A percentile compares a stretch with the other conserved stretches of the same genome.
These are phyloP conservation scores for Napeogenes sylphis DNA, from an alignment of 2,888 invertebrate genomes.

Conservation along the genomic window DNA sequence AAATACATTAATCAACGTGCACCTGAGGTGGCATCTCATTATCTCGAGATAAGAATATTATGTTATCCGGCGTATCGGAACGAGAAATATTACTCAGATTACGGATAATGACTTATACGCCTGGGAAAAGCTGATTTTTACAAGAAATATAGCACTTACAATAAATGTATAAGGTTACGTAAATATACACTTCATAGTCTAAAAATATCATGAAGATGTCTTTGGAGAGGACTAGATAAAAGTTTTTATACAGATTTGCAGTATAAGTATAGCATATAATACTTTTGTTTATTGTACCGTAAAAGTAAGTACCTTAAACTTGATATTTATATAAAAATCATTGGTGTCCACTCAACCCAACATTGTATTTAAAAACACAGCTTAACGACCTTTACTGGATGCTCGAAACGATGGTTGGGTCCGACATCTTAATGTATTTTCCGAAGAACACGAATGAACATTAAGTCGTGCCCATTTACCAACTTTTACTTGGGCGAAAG, in stretches of 20 bases:
- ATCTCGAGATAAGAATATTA: constrained; percentile 9
- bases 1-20: constrained; percentile 9
- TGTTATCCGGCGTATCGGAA: constrained; percentile 12
- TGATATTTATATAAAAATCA: too few species aligned
- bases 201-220: too few species aligned
- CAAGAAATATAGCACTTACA: too few species aligned
- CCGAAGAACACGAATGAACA: constrained; percentile 1
- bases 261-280: too few species aligned
- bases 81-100: constrained; percentile 47
- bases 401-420: background rate
- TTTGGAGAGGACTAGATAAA: too few species aligned
- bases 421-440: constrained; percentile 1
- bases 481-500: background rate
- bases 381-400: background rate
- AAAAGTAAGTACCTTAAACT: too few species aligned
- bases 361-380: constrained; percentile 1
- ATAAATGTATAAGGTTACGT: too few species aligned
- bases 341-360: background rate
- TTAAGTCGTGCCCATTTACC: constrained; percentile 2
- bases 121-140: background rate
- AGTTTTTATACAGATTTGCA: too few species aligned
- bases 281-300: too few species aligned
- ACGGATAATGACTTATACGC: constrained; percentile 40
- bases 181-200: too few species aligned
- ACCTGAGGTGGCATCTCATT: constrained; percentile 12